Evolutionary conservation across 2,888 invertebrate species (phyloP).

Genomic region (Lordiphosa andalusiaca): DNA sequence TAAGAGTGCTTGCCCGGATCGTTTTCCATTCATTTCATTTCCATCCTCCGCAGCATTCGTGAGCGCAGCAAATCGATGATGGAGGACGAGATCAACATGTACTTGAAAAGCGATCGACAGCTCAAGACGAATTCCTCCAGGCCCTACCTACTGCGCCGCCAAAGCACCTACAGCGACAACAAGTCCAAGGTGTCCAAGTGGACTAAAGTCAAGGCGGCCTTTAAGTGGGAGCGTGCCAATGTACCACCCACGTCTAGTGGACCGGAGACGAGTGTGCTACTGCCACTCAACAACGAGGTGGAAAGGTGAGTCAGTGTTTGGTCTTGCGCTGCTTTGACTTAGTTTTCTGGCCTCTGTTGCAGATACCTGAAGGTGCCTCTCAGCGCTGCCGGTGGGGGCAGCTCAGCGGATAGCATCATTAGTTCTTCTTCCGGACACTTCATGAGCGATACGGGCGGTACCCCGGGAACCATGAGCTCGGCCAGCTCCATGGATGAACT

Average conservation of each 20-base stretch:
- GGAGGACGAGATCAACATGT: conserved; percentile 82
- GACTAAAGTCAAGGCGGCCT: conserved; percentile 94
- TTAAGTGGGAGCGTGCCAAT: conserved; percentile 91
- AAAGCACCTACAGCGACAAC: conserved; percentile 78
- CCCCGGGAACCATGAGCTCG: conserved; percentile 85
- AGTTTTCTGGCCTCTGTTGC: not conserved
- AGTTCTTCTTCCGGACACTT: conserved; percentile 80
- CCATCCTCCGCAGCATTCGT: conserved; percentile 74
- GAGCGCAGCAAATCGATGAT: conserved; percentile 86
- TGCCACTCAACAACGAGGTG: conserved; percentile 81
- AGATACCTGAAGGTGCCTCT: conserved; percentile 82
- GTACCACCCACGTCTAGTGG: conserved; percentile 78
- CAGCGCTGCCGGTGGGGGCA: conserved; percentile 80
- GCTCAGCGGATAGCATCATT: conserved; percentile 82
- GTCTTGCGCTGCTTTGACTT: too few species aligned
- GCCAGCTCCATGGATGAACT: conserved; percentile 88
- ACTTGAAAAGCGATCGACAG: conserved; percentile 59
- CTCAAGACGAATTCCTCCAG: conserved; percentile 50
- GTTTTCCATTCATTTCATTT: too few species aligned
- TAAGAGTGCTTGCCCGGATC: conserved; percentile 33
- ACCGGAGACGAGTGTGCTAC: conserved; percentile 78
- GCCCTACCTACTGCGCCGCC: conserved; percentile 73
- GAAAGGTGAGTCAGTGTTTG: conserved; percentile 70
- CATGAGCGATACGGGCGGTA: conserved; percentile 82
- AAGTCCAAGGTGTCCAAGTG: conserved; percentile 86